phyloP scores from a whole-genome alignment of 1,140 invertebrate genomes.

The Pachypsylla venusta region DNA sequence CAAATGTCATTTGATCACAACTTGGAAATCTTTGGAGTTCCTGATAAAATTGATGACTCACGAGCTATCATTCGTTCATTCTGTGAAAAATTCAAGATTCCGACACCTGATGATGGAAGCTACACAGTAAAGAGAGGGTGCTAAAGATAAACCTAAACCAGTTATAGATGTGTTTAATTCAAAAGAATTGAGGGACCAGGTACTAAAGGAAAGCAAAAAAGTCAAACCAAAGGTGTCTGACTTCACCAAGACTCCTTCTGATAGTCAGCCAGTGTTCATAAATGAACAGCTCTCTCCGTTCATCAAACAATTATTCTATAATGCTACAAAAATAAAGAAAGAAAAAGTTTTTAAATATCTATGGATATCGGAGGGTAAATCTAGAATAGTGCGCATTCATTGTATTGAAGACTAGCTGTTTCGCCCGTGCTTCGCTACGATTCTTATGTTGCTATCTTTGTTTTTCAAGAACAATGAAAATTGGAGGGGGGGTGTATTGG shows the following conservation, averaged over 20 bases:
- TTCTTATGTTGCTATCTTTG: no score
- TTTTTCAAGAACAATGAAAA: no score
- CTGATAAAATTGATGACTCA: not conserved
- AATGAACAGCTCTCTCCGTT: not conserved
- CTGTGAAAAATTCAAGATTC: not conserved
- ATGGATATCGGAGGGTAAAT: not conserved
- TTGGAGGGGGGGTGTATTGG: no score
- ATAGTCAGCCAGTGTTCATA: not conserved
- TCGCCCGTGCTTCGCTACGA: no score
- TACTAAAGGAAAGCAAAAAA: not conserved
- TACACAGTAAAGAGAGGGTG: not conserved
- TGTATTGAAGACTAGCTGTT: no score
- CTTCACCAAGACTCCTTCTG: not conserved
- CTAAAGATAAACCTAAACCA: not conserved
- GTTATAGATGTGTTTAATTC: not conserved
- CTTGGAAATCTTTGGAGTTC: not conserved
- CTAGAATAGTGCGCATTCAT: no score
- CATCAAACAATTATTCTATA: not conserved
- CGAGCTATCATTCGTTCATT: not conserved
- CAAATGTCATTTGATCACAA: not conserved
- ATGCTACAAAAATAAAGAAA: not conserved
- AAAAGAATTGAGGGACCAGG: not conserved
- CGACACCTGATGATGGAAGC: not conserved
- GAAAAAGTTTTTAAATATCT: not conserved
- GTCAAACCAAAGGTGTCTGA: not conserved